Conservation (phyloP, 2,797 vertebrate species). For the Lacerta viridis region DNA sequence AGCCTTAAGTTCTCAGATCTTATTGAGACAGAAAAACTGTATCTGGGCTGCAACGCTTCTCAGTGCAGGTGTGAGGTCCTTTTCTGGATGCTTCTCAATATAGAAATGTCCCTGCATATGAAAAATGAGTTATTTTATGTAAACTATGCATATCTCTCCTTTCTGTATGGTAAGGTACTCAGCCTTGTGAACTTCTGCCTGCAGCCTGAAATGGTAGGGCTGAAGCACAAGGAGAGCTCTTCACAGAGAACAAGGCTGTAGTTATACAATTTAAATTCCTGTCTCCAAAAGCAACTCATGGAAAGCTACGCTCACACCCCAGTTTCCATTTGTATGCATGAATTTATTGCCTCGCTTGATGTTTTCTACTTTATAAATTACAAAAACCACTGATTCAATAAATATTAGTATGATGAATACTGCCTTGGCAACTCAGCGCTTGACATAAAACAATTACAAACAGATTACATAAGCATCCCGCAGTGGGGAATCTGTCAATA, state of each 20-base stretch:
- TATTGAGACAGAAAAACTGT: too few species aligned
- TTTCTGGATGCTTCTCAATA: too few species aligned
- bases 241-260: background rate
- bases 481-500: slow-evolving; percentile 50
- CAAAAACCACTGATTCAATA: slow-evolving; percentile 64
- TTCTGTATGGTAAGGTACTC: background rate
- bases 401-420: slow-evolving; percentile 74
- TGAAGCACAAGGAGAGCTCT: background rate
- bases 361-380: slow-evolving; percentile 63
- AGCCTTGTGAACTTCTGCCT: too few species aligned
- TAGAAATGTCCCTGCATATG: background rate
- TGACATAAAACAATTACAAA: slow-evolving; percentile 70
- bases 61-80: background rate
- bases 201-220: too few species aligned
- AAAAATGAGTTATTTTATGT: background rate
- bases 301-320: background rate
- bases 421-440: slow-evolving; percentile 71
- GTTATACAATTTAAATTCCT: slow-evolving; percentile 3
- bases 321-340: rapidly evolving
- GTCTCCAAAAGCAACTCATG: background rate
- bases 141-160: background rate
- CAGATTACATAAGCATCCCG: slow-evolving; percentile 72
- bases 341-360: slow-evolving; percentile 26
- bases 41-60: background rate
- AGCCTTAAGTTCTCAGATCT: too few species aligned